Evolutionary conservation across 2,113 vertebrate species (phyloP).

Genomic region (Percina caprodes): DNA sequence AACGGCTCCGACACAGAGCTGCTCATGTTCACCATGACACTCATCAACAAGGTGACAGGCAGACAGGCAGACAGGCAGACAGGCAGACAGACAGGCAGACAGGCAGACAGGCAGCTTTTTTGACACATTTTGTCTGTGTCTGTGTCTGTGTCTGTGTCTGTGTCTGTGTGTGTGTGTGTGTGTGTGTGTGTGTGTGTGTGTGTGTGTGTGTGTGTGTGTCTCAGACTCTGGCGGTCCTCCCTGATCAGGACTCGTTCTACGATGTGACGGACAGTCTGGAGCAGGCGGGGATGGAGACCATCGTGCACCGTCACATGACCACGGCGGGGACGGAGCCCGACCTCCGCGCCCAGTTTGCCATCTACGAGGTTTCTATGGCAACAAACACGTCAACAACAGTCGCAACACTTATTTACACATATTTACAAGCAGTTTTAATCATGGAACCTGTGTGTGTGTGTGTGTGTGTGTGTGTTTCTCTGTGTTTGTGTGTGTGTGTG

Average conservation of each 20-base stretch:
- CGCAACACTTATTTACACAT: too few species aligned
- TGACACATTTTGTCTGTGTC: too few species aligned
- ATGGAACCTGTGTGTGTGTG: too few species aligned
- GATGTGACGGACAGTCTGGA: slow-evolving; percentile 94
- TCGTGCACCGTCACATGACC: slow-evolving; percentile 88
- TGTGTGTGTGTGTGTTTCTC: too few species aligned
- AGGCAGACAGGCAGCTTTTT: not conserved
- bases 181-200: not conserved
- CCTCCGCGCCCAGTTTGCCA: slow-evolving; percentile 88
- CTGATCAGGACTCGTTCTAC: slow-evolving; percentile 97
- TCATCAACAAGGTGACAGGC: slow-evolving; percentile 93
- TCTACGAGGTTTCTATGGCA: slow-evolving; percentile 87
- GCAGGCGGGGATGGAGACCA: slow-evolving; percentile 91
- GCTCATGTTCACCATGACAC: slow-evolving; percentile 90
- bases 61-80: not conserved
- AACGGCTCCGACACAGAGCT: slow-evolving; percentile 91
- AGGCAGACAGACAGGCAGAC: not conserved
- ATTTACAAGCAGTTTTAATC: too few species aligned
- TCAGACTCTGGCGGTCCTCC: slow-evolving; percentile 91
- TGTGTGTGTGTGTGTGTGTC: not conserved
- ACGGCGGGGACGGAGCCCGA: slow-evolving; percentile 85
- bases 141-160: not conserved
- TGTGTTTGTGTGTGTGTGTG: too few species aligned
- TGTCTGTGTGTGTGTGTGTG: not conserved
- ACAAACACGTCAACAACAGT: not conserved